Evolutionary conservation across 2,797 vertebrate genomes (phyloP).

Genomic region (Artibeus jamaicensis): DNA sequence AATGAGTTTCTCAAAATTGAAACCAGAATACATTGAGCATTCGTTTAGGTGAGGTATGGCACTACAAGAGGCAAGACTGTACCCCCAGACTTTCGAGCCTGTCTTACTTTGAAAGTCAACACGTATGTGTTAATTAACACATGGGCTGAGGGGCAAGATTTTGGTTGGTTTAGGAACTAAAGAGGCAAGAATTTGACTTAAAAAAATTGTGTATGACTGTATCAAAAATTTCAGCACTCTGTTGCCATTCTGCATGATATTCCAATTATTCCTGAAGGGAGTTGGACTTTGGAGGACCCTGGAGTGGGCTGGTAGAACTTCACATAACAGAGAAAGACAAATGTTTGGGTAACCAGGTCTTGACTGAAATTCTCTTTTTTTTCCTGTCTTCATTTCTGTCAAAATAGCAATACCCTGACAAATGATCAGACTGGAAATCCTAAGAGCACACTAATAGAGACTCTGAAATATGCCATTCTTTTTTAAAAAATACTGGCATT

Average conservation of each 20-base stretch:
- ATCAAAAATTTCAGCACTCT: neutral
- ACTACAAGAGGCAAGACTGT: neutral
- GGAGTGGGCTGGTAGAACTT: neutral
- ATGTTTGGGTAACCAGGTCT: neutral
- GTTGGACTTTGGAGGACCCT: neutral
- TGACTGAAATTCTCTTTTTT: neutral
- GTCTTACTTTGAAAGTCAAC: neutral
- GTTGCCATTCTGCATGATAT: neutral
- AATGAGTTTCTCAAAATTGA: neutral
- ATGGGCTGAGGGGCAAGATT: neutral
- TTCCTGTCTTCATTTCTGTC: neutral
- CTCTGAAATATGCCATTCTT: neutral
- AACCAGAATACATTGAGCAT: neutral
- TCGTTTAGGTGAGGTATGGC: neutral
- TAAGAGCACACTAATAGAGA: neutral
- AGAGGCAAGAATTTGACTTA: neutral
- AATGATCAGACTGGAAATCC: conserved; percentile 6
- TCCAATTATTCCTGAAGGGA: neutral
- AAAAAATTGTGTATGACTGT: neutral
- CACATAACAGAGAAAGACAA: neutral
- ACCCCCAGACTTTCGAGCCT: neutral
- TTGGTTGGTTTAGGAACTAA: neutral
- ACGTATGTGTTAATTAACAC: neutral
- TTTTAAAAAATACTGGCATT: neutral
- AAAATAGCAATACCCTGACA: neutral